phyloP scores from a whole-genome alignment of 2,113 vertebrate species.

The Poicephalus gulielmi region DNA sequence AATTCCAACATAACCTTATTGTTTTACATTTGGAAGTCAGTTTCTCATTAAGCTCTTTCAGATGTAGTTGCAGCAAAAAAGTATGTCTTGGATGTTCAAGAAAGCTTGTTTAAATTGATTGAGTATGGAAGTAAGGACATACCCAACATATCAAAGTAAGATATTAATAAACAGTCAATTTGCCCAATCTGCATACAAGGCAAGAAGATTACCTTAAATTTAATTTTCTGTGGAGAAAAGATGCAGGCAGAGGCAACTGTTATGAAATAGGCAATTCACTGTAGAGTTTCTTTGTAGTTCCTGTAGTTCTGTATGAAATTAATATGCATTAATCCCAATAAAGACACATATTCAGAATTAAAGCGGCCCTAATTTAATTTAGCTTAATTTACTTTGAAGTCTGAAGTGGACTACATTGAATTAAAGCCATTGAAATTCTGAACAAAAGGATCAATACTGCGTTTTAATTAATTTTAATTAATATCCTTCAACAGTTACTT shows the following conservation, averaged over 20 bases:
- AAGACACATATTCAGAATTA: background rate
- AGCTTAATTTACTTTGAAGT: background rate
- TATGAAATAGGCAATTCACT: background rate
- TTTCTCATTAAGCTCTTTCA: background rate
- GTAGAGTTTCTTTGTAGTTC: background rate
- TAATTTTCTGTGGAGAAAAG: background rate
- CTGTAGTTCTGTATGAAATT: background rate
- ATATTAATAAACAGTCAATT: background rate
- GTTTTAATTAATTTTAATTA: background rate
- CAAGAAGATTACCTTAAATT: background rate
- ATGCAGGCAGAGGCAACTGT: background rate
- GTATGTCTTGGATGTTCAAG: background rate
- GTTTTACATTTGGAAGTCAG: background rate
- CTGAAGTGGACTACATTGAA: background rate
- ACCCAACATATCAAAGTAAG: background rate
- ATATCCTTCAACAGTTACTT: slow-evolving; percentile 4
- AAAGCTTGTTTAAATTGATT: background rate
- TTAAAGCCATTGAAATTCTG: background rate
- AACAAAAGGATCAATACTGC: background rate
- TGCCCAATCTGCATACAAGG: background rate
- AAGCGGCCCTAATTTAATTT: background rate
- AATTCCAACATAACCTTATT: background rate
- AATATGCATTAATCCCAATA: background rate
- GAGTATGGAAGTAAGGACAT: background rate
- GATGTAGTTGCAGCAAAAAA: background rate